These are phyloP conservation scores for Melanotaenia duboulayi DNA, from an alignment of 2,113 vertebrate genomes.

Conservation along the genomic window DNA sequence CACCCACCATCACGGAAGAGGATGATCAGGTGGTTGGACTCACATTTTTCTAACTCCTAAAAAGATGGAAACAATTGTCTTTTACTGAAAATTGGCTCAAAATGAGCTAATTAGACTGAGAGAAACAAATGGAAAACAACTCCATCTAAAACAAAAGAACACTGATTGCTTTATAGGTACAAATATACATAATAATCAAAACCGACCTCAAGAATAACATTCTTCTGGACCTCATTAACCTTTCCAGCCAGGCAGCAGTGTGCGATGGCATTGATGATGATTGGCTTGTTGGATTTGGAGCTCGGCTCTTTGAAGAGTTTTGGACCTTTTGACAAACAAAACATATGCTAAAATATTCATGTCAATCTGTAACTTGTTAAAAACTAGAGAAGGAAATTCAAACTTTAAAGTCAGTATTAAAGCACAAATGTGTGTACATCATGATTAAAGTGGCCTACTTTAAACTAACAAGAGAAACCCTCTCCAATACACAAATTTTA, in stretches of 20 bases:
- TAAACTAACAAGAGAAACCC: too few species aligned
- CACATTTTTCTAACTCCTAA: slow-evolving; percentile 95
- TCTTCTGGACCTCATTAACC: slow-evolving; percentile 94
- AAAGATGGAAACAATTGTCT: background rate
- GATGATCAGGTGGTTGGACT: slow-evolving; percentile 96
- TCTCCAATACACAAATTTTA: too few species aligned
- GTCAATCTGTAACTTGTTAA: background rate
- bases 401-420: background rate
- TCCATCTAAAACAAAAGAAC: background rate
- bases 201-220: slow-evolving; percentile 90
- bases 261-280: slow-evolving; percentile 95
- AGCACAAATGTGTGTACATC: too few species aligned
- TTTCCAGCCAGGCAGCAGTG: slow-evolving; percentile 97
- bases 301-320: slow-evolving; percentile 96
- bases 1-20: slow-evolving; percentile 95
- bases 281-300: slow-evolving; percentile 95
- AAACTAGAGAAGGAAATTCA: background rate
- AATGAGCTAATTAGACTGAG: background rate
- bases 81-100: background rate
- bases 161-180: background rate
- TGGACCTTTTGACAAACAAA: slow-evolving; percentile 82
- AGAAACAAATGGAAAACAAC: background rate
- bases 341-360: background rate
- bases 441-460: too few species aligned
- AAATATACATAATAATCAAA: background rate